These are phyloP conservation scores for Anas platyrhynchos DNA, from an alignment of 2,113 vertebrate genomes.

Conservation along the genomic window DNA sequence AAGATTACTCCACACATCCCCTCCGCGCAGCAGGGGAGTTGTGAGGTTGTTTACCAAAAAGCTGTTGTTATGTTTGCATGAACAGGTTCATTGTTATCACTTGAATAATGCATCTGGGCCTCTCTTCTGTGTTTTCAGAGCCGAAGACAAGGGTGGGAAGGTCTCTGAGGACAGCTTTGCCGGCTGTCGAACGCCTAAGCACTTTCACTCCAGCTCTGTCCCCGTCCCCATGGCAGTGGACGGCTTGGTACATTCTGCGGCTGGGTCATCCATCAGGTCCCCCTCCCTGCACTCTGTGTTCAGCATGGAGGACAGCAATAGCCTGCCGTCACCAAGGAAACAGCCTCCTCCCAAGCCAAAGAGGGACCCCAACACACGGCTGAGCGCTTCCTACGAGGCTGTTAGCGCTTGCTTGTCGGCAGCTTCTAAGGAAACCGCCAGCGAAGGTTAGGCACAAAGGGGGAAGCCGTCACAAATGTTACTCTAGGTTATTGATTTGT, in stretches of 20 bases:
- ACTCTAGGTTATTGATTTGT: neutral
- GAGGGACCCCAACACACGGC: conserved; percentile 93
- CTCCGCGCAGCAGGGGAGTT: conserved; percentile 31
- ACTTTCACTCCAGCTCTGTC: conserved; percentile 82
- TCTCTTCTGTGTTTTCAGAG: conserved; percentile 76
- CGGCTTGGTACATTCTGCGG: conserved; percentile 77
- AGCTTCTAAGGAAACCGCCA: conserved; percentile 84
- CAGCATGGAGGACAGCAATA: conserved; percentile 80
- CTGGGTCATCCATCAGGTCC: conserved; percentile 82
- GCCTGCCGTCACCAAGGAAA: conserved; percentile 91
- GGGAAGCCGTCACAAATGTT: neutral
- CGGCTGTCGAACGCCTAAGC: conserved; percentile 75
- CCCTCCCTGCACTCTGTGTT: conserved; percentile 84
- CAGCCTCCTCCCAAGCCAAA: conserved; percentile 98
- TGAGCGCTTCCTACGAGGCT: conserved; percentile 95
- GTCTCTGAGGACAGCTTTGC: conserved; percentile 71
- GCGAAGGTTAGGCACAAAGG: conserved; percentile 80
- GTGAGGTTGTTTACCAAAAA: conserved; percentile 58
- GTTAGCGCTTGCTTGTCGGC: conserved; percentile 91
- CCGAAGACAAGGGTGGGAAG: conserved; percentile 82
- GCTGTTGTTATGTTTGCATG: conserved; percentile 53
- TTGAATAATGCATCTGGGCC: conserved; percentile 60
- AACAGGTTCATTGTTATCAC: conserved; percentile 40
- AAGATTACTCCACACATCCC: conserved; percentile 34
- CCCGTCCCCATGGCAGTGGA: conserved; percentile 83